Conservation (phyloP, 2,113 vertebrate species). For the Saccopteryx bilineata region DNA sequence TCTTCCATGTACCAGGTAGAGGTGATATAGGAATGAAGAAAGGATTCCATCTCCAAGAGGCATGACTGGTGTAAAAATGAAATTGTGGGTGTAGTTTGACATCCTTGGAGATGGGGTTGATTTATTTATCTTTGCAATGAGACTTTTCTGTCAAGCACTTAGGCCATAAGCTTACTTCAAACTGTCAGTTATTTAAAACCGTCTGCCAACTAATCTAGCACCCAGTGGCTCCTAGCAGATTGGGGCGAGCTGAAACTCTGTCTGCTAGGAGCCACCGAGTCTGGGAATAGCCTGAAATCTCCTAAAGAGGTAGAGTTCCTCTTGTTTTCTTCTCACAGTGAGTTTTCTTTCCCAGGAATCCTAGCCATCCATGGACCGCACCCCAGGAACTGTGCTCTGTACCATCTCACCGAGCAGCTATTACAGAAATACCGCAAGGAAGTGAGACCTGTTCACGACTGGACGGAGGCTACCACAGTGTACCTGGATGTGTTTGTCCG, state of each 20-base stretch:
- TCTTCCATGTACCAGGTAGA: background rate
- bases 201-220: background rate
- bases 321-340: background rate
- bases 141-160: background rate
- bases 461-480: constrained; percentile 88
- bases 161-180: background rate
- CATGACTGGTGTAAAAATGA: background rate
- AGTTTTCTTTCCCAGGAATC: constrained; percentile 71
- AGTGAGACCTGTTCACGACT: constrained; percentile 91
- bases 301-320: background rate
- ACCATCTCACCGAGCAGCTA: constrained; percentile 90
- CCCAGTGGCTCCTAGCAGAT: background rate
- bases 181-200: background rate
- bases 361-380: constrained; percentile 80
- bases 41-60: background rate
- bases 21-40: background rate
- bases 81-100: background rate
- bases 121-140: constrained; percentile 40
- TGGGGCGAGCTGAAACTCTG: background rate
- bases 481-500: constrained; percentile 91
- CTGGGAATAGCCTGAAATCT: background rate
- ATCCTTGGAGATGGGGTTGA: background rate
- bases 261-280: background rate
- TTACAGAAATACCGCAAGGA: constrained; percentile 90
- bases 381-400: constrained; percentile 88